phyloP scores from a whole-genome alignment of 2,888 invertebrate genomes.

The Teleogryllus oceanicus region DNA sequence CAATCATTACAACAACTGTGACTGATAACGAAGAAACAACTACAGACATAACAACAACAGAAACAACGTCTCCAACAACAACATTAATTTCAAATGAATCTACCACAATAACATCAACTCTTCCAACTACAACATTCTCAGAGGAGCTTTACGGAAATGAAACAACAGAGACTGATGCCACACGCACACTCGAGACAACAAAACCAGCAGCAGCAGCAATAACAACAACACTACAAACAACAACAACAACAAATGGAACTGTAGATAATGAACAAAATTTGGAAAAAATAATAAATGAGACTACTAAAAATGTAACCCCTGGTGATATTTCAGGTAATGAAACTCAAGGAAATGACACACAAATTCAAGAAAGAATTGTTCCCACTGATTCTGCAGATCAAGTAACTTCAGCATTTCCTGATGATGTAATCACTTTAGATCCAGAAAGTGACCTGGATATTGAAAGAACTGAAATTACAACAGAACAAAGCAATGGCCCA shows the following conservation, averaged over 20 bases:
- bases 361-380: conserved; percentile 20
- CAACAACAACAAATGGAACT: conserved; percentile 34
- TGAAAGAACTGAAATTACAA: conserved; percentile 12
- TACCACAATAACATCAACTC: conserved; percentile 24
- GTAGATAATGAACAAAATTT: background rate
- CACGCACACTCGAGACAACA: too few relatives aligned
- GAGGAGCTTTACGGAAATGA: conserved; percentile 26
- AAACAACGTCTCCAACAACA: background rate
- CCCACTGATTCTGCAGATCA: background rate
- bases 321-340: background rate
- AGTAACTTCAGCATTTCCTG: background rate
- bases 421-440: background rate
- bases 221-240: conserved; percentile 35
- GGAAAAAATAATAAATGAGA: background rate
- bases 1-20: background rate
- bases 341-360: background rate
- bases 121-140: conserved; percentile 24
- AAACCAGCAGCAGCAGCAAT: too few relatives aligned
- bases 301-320: background rate
- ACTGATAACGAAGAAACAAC: background rate
- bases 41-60: conserved; percentile 28
- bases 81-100: conserved; percentile 21
- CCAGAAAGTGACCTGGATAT: background rate
- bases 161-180: conserved; percentile 36
- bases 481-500: background rate